Evolutionary conservation across 2,888 invertebrate species (phyloP), one percentile per base, ranked within the genome.

Genomic region (Drosophila suboccidentalis): DNA sequence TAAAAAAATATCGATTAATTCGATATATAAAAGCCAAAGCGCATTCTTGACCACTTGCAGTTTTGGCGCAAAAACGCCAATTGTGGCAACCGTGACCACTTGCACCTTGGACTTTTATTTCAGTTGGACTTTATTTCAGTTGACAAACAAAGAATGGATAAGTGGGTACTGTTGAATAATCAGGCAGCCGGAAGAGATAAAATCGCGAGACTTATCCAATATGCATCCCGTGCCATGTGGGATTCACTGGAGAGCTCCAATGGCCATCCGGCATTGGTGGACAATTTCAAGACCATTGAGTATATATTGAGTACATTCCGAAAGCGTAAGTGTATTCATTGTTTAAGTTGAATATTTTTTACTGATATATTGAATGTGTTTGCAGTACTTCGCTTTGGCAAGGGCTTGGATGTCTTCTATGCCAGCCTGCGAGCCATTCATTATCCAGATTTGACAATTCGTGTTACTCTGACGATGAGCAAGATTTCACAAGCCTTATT

Each of bases 261-360:
- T 22, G 66, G 81, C 38, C 94, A 95, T 82, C 94, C 95, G 86
- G 94, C 95, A 63, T 94, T 95, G 26, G 94, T 96, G 11, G 95
- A 96, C 80, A 95, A 95, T 85, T 94, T 98, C 38, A 97, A 97
- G 93, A 96, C 95, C 71, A 93, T 98, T 53, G 98, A 98, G 92
- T 95, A 95, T 81, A 95, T 96, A 66, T 94, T 98, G 63, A 96
- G 97, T 90, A 96, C 97, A 64, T 97, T 97, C 87, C 94, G 98
- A 90, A 97, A 97, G 95, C 94, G 98, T 98, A 94, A 93, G 93
- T 92, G 11, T 6, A 13, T 9, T n/a, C 32, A 2, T 11, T 2
- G 5, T 44, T 39, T 34, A 11, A 8, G 11, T 13, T 29, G 29
- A 10, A 19, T 34, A 44, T 49, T 2, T 49, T 2, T 9, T 8